phyloP scores from a whole-genome alignment of 2,113 vertebrate species.

The Ophthalmolycus amberensis region DNA sequence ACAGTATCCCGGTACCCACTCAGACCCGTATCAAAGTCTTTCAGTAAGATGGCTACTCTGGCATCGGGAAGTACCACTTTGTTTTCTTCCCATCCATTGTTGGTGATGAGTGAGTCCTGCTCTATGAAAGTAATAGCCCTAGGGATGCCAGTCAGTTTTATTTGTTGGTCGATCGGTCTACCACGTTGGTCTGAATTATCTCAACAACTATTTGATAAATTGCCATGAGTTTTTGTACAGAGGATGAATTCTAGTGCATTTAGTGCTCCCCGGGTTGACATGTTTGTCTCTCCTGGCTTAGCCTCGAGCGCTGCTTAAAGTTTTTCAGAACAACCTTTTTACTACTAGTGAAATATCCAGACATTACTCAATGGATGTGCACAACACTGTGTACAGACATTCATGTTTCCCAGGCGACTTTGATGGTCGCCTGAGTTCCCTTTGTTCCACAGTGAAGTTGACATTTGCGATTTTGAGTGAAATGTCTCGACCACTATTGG shows the following conservation, averaged over 20 bases:
- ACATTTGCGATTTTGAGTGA: background rate
- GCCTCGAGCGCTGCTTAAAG: background rate
- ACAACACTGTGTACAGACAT: background rate
- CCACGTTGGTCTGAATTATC: slow-evolving; percentile 1
- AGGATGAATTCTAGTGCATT: background rate
- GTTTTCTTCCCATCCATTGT: background rate
- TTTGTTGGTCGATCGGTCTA: background rate
- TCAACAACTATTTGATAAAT: background rate
- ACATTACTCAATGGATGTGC: background rate
- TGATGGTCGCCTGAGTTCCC: background rate
- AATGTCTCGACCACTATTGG: background rate
- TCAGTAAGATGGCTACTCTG: background rate
- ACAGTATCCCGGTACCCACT: background rate
- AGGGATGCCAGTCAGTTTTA: background rate
- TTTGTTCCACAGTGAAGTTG: background rate
- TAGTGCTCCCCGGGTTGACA: background rate
- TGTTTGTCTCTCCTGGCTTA: background rate
- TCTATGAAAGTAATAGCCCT: background rate
- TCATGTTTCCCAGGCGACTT: background rate
- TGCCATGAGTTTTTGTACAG: background rate
- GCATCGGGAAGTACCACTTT: slow-evolving; percentile 7
- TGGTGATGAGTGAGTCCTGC: background rate
- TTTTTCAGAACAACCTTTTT: background rate
- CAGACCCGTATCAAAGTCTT: background rate
- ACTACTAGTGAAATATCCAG: background rate